phyloP scores from a whole-genome alignment of 2,113 vertebrate genomes.

The Dendropsophus ebraccatus region DNA sequence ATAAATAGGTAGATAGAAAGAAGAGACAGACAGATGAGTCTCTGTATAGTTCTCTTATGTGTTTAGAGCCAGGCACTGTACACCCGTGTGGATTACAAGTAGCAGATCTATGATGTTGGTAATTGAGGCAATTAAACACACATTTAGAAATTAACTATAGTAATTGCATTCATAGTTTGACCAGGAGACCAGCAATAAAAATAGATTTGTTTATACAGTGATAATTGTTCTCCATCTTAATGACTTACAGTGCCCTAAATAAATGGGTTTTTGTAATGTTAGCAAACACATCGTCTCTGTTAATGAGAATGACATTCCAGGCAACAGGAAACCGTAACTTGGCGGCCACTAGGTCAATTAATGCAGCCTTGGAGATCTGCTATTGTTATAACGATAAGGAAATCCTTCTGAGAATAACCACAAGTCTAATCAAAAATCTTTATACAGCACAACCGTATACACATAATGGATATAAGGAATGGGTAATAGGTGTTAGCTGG shows the following conservation, averaged over 20 bases:
- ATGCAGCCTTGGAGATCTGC: constrained; percentile 26
- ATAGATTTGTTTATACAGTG: neutral
- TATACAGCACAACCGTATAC: neutral
- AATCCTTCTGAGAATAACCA: neutral
- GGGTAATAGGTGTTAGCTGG: neutral
- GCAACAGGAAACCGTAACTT: constrained; percentile 16
- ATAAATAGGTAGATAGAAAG: too few species aligned
- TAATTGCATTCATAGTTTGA: neutral
- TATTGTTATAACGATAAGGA: constrained; percentile 3
- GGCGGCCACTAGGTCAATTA: constrained; percentile 20
- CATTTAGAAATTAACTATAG: neutral
- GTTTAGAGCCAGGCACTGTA: neutral
- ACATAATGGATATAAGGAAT: neutral
- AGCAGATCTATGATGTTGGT: neutral
- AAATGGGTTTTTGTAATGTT: constrained; percentile 37
- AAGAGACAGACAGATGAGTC: too few species aligned
- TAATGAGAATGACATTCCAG: constrained; percentile 51
- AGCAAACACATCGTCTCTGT: constrained; percentile 15
- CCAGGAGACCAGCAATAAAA: constrained; percentile 8
- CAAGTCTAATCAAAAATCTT: neutral
- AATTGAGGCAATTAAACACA: constrained; percentile 24
- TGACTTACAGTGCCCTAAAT: constrained; percentile 31
- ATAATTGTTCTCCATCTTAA: constrained; percentile 31
- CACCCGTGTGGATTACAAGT: neutral
- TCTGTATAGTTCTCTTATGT: too few species aligned